A percentile compares a stretch with the other conserved stretches of the same genome.
Conservation (phyloP, 2,113 vertebrate genomes). For the Antechinus flavipes region DNA sequence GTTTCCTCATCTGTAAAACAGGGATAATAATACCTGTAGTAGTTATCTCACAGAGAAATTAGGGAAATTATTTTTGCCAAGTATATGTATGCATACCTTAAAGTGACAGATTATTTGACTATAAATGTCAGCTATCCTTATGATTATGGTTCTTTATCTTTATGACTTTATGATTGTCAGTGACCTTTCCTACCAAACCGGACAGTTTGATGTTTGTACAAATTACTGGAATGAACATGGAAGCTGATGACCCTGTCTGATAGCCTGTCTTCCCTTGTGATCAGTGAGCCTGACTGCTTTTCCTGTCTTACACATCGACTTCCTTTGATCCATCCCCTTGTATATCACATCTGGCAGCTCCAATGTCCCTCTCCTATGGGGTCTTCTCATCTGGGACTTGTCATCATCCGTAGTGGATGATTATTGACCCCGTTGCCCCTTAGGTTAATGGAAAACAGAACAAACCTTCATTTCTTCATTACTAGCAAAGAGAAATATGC, state of each 20-base stretch:
- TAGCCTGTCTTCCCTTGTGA: background rate
- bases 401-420: slow-evolving; percentile 62
- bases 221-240: background rate
- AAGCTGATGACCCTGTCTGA: background rate
- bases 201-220: background rate
- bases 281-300: slow-evolving; percentile 34
- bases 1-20: background rate
- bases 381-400: slow-evolving; percentile 77
- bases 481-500: background rate
- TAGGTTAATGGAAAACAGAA: background rate
- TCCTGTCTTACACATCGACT: background rate
- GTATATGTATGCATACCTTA: background rate
- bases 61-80: background rate
- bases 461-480: background rate
- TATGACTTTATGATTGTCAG: background rate
- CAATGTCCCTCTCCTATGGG: slow-evolving; percentile 73
- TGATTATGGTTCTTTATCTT: background rate
- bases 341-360: slow-evolving; percentile 62
- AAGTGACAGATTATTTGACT: background rate
- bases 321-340: slow-evolving; percentile 34
- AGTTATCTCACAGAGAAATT: background rate
- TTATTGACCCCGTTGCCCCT: background rate
- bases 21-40: background rate
- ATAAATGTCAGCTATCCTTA: background rate
- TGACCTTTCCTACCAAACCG: background rate